Percentiles rank a stretch among this genome's conserved stretches.
Conservation (phyloP, 2,113 vertebrate species). For the Rhynchopsitta pachyrhyncha region DNA sequence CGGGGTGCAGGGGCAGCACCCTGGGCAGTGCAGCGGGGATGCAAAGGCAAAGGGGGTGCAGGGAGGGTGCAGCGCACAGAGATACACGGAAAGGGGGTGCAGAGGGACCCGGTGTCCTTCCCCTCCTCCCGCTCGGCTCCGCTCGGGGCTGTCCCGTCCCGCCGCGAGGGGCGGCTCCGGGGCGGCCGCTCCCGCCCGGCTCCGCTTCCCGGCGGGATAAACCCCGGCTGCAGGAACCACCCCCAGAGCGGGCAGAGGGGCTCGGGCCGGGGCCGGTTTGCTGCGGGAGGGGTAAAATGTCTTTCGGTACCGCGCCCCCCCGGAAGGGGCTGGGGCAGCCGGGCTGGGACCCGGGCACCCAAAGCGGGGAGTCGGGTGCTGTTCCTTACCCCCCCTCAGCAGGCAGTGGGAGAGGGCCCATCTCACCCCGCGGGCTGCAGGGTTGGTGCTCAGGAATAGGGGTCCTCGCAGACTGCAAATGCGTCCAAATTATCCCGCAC, state of each 20-base stretch:
- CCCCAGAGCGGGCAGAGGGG: neutral
- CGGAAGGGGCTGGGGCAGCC: neutral
- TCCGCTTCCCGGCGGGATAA: neutral
- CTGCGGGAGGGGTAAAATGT: neutral
- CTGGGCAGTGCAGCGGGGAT: neutral
- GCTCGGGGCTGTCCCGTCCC: neutral
- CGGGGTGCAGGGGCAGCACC: neutral
- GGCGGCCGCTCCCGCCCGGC: neutral
- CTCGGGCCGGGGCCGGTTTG: neutral
- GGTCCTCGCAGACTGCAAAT: accelerated
- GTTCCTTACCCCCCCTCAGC: too few species aligned
- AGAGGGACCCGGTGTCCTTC: neutral
- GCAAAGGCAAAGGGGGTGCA: neutral
- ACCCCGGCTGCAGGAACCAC: neutral
- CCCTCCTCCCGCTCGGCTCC: neutral
- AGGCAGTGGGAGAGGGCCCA: neutral
- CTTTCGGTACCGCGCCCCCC: accelerated
- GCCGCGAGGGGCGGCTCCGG: neutral
- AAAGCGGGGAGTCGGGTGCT: neutral
- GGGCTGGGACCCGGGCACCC: neutral
- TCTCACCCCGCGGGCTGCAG: neutral
- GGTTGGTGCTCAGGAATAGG: neutral
- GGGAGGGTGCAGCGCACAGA: neutral
- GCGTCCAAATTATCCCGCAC: too few species aligned
- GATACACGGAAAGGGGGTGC: neutral